Percentiles rank a stretch among this genome's conserved stretches.
phyloP scores from a whole-genome alignment of 1,140 invertebrate species.

The Leptinotarsa lineolata region DNA sequence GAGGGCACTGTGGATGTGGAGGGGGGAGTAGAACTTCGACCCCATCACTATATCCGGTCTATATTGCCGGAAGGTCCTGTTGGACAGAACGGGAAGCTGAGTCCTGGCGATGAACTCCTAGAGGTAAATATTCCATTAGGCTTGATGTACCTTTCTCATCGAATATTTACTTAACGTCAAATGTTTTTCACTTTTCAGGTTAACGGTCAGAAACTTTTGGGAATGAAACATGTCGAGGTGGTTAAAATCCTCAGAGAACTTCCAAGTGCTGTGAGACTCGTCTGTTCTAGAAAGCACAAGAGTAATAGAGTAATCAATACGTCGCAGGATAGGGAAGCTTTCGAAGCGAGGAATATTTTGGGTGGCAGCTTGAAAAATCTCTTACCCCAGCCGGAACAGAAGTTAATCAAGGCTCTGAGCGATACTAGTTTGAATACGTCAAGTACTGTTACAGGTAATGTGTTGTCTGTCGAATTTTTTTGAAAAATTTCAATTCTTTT shows the following conservation, averaged over 20 bases:
- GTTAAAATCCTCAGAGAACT: conserved; percentile 88
- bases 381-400: conserved; percentile 54
- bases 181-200: conserved; percentile 13
- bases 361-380: conserved; percentile 64
- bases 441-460: conserved; percentile 64
- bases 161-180: background rate
- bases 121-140: conserved; percentile 63
- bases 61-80: conserved; percentile 88
- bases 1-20: conserved; percentile 92
- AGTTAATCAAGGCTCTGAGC: conserved; percentile 83
- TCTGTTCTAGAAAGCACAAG: conserved; percentile 73
- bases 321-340: conserved; percentile 74
- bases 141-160: background rate
- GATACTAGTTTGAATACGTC: conserved; percentile 82
- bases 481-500: background rate
- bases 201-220: conserved; percentile 84
- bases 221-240: conserved; percentile 86
- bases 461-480: background rate
- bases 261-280: conserved; percentile 79
- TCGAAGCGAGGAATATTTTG: conserved; percentile 76
- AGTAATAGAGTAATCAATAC: conserved; percentile 72
- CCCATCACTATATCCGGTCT: conserved; percentile 85
- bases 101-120: conserved; percentile 86
- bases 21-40: conserved; percentile 78
- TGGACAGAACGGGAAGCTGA: conserved; percentile 76